phyloP scores from a whole-genome alignment of 2,888 invertebrate species.

The Harmothoe impar region DNA sequence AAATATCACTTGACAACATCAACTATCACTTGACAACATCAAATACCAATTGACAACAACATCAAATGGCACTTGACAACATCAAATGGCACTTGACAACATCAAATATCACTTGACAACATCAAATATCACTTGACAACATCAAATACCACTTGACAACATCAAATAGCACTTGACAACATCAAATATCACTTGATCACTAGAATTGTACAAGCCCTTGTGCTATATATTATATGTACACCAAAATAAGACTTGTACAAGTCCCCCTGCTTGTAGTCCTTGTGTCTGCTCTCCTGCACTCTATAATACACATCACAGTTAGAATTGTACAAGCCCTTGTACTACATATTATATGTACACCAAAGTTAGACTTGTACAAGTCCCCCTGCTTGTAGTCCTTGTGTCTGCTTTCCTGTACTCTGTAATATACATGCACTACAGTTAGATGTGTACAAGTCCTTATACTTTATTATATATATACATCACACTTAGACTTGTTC shows the following conservation, averaged over 20 bases:
- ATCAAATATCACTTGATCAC: no score
- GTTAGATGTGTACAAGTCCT: not conserved
- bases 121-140: no score
- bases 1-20: no score
- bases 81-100: no score
- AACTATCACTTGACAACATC: no score
- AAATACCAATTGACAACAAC: not conserved
- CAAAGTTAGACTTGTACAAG: conserved; percentile 83
- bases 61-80: not conserved
- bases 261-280: not conserved
- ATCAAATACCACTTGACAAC: no score
- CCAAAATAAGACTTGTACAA: no score
- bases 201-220: not conserved
- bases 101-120: no score
- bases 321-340: not conserved
- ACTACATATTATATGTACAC: no score
- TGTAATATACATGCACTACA: not conserved
- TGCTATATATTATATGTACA: not conserved
- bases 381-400: conserved; percentile 87
- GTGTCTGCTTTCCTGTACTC: conserved; percentile 88
- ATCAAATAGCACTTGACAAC: no score
- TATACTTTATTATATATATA: not conserved
- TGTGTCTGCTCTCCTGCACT: not conserved
- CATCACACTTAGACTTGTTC: not conserved
- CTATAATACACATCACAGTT: not conserved